Conservation (phyloP, 1,140 invertebrate genomes). For the Pollicipes pollicipes region DNA sequence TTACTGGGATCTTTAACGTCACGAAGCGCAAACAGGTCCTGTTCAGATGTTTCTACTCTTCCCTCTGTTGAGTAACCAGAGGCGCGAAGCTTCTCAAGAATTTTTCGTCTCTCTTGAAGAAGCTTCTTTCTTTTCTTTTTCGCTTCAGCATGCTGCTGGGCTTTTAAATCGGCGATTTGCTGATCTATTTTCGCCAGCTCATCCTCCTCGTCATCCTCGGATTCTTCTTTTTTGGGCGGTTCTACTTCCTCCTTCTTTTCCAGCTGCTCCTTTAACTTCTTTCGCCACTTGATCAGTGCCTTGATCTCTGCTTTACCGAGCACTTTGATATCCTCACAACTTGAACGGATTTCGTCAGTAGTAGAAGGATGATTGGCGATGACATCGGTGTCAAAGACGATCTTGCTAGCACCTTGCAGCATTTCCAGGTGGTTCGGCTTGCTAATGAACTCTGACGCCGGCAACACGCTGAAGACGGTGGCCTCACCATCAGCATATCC, state of each 20-base stretch:
- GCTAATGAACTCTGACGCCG: slow-evolving; percentile 59
- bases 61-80: background rate
- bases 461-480: slow-evolving; percentile 52
- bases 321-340: slow-evolving; percentile 93
- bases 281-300: slow-evolving; percentile 60
- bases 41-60: background rate
- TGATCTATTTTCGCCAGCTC: slow-evolving; percentile 14
- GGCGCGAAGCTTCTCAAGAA: background rate
- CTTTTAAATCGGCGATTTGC: slow-evolving; percentile 12
- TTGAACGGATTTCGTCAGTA: slow-evolving; percentile 77
- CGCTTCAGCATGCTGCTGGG: background rate
- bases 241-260: slow-evolving; percentile 24
- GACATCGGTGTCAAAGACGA: slow-evolving; percentile 60
- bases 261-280: slow-evolving; percentile 44
- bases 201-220: slow-evolving; percentile 20
- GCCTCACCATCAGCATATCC: slow-evolving; percentile 86
- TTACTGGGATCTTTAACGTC: background rate
- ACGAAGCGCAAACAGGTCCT: background rate
- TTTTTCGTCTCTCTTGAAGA: background rate
- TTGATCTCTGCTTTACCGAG: slow-evolving; percentile 80
- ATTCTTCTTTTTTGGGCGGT: slow-evolving; percentile 21
- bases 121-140: background rate
- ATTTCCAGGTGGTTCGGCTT: slow-evolving; percentile 51
- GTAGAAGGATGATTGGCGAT: slow-evolving; percentile 64
- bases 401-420: slow-evolving; percentile 55